phyloP scores from a whole-genome alignment of 92 coral and sea anemone species.

The Zoanthus sansibaricus region DNA sequence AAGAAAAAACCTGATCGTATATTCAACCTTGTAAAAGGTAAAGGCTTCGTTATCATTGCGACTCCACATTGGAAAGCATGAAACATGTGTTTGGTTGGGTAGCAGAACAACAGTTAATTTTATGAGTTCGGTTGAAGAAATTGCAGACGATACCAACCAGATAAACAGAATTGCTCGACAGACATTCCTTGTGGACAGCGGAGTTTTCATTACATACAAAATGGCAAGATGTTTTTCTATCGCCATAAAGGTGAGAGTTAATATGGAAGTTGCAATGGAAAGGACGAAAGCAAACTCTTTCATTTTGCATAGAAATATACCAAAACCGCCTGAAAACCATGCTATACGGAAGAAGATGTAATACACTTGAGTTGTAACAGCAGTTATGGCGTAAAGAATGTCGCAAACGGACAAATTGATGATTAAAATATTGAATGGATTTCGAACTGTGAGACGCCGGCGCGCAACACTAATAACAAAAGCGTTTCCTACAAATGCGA shows the following conservation, averaged over 20 bases:
- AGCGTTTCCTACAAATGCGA: constrained; percentile 12
- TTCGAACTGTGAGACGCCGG: constrained; percentile 24
- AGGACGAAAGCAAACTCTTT: constrained; percentile 20
- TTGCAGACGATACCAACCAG: constrained; percentile 24
- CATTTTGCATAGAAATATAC: constrained; percentile 19
- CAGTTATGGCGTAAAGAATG: constrained; percentile 3
- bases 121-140: constrained; percentile 22
- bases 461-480: constrained; percentile 34
- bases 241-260: constrained; percentile 41
- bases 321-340: constrained; percentile 45
- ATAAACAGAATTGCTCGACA: not conserved
- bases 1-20: constrained; percentile 13
- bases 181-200: constrained; percentile 35
- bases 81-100: not conserved
- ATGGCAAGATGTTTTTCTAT: constrained; percentile 41
- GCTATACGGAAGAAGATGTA: not conserved
- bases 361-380: not conserved
- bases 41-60: not conserved
- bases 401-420: constrained; percentile 37
- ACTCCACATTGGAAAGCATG: constrained; percentile 8
- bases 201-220: constrained; percentile 38
- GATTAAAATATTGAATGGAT: constrained; percentile 37
- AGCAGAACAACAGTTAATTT: not conserved
- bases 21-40: not conserved
- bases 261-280: constrained; percentile 9